Conservation (phyloP, 2,888 invertebrate genomes). For the Cryptophagus acutangulus region DNA sequence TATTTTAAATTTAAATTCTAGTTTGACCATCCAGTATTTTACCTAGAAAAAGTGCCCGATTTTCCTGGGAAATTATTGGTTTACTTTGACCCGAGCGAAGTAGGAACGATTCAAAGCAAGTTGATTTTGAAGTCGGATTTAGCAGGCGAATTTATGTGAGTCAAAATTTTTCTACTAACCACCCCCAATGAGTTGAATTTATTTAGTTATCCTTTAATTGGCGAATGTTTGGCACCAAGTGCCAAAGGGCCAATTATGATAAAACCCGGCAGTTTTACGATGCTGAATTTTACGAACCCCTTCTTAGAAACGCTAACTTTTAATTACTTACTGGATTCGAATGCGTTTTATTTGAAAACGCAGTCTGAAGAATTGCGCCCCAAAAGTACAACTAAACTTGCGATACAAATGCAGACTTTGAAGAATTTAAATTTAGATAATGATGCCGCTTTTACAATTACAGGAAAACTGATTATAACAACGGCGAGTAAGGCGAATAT, state of each 20-base stretch:
- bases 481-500: neutral
- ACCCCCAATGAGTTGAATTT: neutral
- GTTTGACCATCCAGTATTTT: conserved; percentile 32
- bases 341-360: neutral
- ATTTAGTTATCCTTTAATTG: conserved; percentile 47
- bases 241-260: conserved; percentile 51
- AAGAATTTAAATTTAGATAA: neutral
- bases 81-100: conserved; percentile 36
- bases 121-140: conserved; percentile 32
- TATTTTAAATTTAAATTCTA: conserved; percentile 16
- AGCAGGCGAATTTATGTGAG: conserved; percentile 41
- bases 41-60: conserved; percentile 21
- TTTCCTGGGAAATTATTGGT: conserved; percentile 27
- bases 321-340: neutral
- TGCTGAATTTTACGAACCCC: neutral
- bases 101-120: conserved; percentile 34
- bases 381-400: neutral
- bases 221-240: conserved; percentile 47
- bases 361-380: neutral
- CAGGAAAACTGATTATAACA: neutral
- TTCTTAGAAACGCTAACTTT: neutral
- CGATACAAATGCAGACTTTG: neutral
- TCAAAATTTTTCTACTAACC: conserved; percentile 8
- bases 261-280: no score
- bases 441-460: neutral